phyloP scores from a whole-genome alignment of 2,797 vertebrate genomes.

The Pristis pectinata region DNA sequence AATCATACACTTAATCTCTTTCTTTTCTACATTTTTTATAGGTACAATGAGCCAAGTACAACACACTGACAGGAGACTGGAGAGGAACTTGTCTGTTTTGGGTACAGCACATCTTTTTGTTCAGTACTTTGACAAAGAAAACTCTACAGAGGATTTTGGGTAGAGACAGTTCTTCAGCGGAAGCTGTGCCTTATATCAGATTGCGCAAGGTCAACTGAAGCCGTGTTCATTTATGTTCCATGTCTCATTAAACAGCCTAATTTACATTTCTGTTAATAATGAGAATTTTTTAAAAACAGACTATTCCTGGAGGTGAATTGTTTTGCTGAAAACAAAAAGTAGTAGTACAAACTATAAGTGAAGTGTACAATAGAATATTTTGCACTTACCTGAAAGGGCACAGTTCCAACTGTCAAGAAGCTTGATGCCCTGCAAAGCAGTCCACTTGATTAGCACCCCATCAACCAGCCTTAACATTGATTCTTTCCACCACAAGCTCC shows the following conservation, averaged over 20 bases:
- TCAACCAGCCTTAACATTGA: background rate
- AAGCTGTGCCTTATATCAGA: background rate
- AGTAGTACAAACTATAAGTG: background rate
- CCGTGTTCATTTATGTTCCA: background rate
- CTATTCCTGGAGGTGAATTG: background rate
- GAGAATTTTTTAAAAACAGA: background rate
- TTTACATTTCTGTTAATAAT: background rate
- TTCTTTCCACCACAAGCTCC: too few species aligned
- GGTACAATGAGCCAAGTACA: background rate
- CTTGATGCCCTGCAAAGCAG: background rate
- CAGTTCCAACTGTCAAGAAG: background rate
- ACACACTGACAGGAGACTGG: background rate
- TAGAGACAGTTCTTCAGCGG: background rate
- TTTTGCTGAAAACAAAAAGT: background rate
- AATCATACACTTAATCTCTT: background rate
- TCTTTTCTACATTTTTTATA: background rate
- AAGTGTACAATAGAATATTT: background rate
- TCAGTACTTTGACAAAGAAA: background rate
- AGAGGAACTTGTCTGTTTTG: background rate
- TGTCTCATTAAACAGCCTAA: background rate
- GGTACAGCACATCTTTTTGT: background rate
- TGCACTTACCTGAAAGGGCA: background rate
- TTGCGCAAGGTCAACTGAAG: background rate
- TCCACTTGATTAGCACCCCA: background rate
- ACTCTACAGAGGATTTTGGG: background rate